Evolutionary conservation across 2,888 invertebrate genomes (phyloP).

Genomic region (Ramazzottius varieornatus): DNA sequence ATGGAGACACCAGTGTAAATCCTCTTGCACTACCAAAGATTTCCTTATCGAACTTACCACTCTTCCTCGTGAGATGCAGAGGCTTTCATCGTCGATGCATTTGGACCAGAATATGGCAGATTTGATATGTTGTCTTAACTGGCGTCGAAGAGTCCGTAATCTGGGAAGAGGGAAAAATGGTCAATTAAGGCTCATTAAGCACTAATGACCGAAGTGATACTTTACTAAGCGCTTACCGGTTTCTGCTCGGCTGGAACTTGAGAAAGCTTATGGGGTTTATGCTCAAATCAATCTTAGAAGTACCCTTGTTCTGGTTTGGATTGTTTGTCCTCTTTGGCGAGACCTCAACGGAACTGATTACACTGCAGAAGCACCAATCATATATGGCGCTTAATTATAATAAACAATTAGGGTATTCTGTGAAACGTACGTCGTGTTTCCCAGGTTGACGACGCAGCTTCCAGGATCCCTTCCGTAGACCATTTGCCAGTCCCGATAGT

Average conservation of each 20-base stretch:
- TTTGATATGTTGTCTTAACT: slow-evolving; percentile 1
- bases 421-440: background rate
- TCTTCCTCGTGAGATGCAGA: background rate
- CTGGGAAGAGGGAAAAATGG: background rate
- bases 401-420: too few species aligned
- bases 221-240: too few species aligned
- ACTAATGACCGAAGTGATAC: too few species aligned
- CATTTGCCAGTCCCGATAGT: background rate
- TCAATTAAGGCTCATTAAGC: too few species aligned
- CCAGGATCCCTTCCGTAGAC: background rate
- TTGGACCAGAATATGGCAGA: background rate
- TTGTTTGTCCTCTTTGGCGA: background rate
- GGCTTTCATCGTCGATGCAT: background rate
- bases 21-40: background rate
- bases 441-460: background rate
- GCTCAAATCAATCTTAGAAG: background rate
- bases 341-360: background rate
- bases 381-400: too few species aligned
- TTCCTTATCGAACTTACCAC: background rate
- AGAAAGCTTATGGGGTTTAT: background rate
- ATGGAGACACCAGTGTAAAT: too few species aligned
- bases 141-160: background rate
- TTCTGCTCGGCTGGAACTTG: background rate
- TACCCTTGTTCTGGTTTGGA: background rate
- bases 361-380: background rate